Evolutionary conservation across 2,888 invertebrate genomes (phyloP), one percentile per base, ranked within the genome.

Genomic region (Prionchulus punctatus): DNA sequence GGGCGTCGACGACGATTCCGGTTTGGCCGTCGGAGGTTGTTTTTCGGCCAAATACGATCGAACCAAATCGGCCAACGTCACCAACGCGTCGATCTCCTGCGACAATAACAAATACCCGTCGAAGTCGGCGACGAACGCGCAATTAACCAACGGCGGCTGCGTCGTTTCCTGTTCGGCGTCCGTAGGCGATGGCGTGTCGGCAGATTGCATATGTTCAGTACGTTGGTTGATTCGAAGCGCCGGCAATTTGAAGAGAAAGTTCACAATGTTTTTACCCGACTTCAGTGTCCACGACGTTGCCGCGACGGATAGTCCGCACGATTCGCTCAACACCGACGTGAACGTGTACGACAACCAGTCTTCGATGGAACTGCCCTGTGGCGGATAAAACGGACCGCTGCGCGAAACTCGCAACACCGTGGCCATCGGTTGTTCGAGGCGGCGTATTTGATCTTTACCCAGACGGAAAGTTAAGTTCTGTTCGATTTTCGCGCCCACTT

Each of bases 321-420:
- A 45, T 23, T 45, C 45, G 23, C 18, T 23, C 45, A 45, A 45
- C 12, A 45, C 45, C 4, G 45, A 12, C 25, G 88, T 85, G 75
- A 94, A 92, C 0, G 92, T 88, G 73, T 94, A 94, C 66, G 86
- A 84, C 77, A 94, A 92, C 92, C 94, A 94, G 74, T 94, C 92
- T 67, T 85, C 83, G 43, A 92, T 79, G 42, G 85, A 85, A 73
- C 89, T 86, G 74, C 91, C 91, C 75, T 91, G 91, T 30, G 91
- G 92, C 12, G 45, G 45, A 23, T 45, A 45, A 23, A 45, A 45
- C 12, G 45, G 45, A 23, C 45, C 45, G 23, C 23, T 45, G 12
- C 45, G 45, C 12, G 45, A 45, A 23, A 45, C 45, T 7, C 45
- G 45, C 23, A 45, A 45, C 12, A 45, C 23, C 23, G 45, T 45